Evolutionary conservation across 1,140 invertebrate species (phyloP).

Genomic region (Uloborus diversus): DNA sequence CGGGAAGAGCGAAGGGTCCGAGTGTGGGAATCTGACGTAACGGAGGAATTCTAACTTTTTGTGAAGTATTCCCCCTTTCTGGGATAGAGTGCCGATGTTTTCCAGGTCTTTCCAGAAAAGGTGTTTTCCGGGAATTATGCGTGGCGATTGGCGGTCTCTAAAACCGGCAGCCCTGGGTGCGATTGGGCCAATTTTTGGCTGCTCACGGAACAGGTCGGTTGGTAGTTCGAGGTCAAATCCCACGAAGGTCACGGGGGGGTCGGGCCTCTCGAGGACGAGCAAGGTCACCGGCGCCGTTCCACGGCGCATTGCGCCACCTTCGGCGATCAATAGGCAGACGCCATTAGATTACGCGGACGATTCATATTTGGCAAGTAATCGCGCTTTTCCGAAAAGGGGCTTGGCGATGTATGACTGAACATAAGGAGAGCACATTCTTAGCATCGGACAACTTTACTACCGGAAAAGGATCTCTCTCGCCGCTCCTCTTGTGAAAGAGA

Average conservation of each 20-base stretch:
- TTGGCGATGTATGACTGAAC: neutral
- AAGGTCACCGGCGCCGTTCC: conserved; percentile 42
- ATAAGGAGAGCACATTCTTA: too few species aligned
- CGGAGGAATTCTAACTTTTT: too few species aligned
- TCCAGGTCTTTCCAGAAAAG: too few species aligned
- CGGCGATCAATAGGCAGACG: conserved; percentile 47
- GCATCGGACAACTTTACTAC: too few species aligned
- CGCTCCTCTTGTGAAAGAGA: too few species aligned
- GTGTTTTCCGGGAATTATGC: neutral
- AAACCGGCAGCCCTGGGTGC: neutral
- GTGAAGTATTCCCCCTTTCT: too few species aligned
- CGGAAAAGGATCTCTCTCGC: too few species aligned
- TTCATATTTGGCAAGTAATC: conserved; percentile 27
- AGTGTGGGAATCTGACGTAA: too few species aligned
- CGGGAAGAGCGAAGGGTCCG: neutral
- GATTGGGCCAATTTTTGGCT: conserved; percentile 2
- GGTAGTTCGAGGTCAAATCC: conserved; percentile 16
- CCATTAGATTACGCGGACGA: conserved; percentile 13
- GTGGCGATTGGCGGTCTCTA: too few species aligned
- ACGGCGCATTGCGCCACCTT: conserved; percentile 51
- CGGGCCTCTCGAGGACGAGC: conserved; percentile 21
- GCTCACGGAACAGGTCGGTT: neutral
- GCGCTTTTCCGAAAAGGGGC: neutral
- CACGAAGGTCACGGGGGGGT: conserved; percentile 33
- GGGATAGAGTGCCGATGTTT: too few species aligned